Base-by-base conservation (phyloP, 2,888 invertebrate species). In the Eristalis tenax region DNA sequence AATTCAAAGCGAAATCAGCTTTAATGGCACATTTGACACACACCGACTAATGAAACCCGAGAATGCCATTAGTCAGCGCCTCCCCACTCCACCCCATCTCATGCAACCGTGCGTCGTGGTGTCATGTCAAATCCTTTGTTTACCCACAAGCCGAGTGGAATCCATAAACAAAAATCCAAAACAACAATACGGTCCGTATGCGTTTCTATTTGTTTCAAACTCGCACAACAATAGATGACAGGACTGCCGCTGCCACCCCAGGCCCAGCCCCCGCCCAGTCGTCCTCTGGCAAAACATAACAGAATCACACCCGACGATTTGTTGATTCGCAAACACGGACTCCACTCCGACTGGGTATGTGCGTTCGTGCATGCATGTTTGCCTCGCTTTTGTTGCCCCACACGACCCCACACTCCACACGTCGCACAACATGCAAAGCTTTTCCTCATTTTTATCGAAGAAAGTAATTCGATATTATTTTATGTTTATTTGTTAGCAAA, bases 391-490 rank as follows among this genome's bases (percentile, higher is more conserved):
- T 82, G 81, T 82, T 81, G 70, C 78, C 82, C 77, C 66, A 77
- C 61, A 65, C 32, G 71, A 50, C 56, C 56, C 35, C 68, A 10
- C 61, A 10, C 43, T 50, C 28, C 2, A 56, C 10, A 2, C 40
- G 15, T 13, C 40, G 11, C 23, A 68, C 70, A 71, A 83, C 83
- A 87, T 83, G 83, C 75, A 76, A 76, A 69, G 79, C 83, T 87
- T 73, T 86, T 71, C 38, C 18, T 8, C 65, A 43, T 74, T 82
- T 83, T 83, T 83, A 79, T 70, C 63, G 57, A 38, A 18, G 43
- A 83, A 79, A 83, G 87, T 65, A 80, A 87, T 80, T 83, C 83
- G 87, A 87, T 87, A 83, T 76, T 70, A 86, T 86, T 83, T 76
- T 68, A 76, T 73, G 64, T 83, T 83, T 74, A 76, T 83, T 87